A percentile compares a stretch with the other conserved stretches of the same genome.
phyloP scores from a whole-genome alignment of 2,113 vertebrate species.

The Onychostoma macrolepis region DNA sequence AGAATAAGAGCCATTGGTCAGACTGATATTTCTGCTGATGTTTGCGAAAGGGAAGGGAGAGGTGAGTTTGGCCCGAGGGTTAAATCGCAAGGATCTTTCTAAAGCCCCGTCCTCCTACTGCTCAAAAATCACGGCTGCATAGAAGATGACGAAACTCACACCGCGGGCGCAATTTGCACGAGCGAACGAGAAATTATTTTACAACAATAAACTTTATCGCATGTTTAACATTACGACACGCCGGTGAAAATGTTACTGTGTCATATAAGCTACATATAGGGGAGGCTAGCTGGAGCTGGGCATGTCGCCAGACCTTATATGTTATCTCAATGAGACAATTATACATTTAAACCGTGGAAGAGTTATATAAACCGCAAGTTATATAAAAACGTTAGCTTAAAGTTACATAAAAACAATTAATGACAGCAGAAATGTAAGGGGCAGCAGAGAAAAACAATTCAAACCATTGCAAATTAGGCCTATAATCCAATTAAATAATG shows the following conservation, averaged over 20 bases:
- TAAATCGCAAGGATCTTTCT: constrained; percentile 30
- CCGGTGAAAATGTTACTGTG: background rate
- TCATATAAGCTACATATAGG: background rate
- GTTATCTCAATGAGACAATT: background rate
- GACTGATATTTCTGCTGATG: constrained; percentile 72
- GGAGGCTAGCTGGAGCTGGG: background rate
- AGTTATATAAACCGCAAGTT: background rate
- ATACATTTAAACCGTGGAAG: background rate
- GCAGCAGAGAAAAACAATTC: background rate
- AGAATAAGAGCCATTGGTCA: constrained; percentile 62
- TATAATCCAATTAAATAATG: background rate
- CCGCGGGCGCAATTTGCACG: background rate
- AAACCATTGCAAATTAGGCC: background rate
- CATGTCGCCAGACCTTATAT: background rate
- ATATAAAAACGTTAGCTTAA: background rate
- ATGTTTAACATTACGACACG: background rate
- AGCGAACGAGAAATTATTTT: background rate
- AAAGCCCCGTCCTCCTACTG: constrained; percentile 16
- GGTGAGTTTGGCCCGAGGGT: constrained; percentile 54
- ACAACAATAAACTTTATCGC: background rate
- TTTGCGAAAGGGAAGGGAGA: constrained; percentile 62
- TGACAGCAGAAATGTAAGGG: background rate
- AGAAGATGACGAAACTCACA: background rate
- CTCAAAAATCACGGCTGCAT: constrained; percentile 9
- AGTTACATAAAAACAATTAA: background rate